Evolutionary conservation across 1,140 invertebrate species (phyloP), one percentile per base, ranked within the genome.

Genomic region (Camponotus vicinus): DNA sequence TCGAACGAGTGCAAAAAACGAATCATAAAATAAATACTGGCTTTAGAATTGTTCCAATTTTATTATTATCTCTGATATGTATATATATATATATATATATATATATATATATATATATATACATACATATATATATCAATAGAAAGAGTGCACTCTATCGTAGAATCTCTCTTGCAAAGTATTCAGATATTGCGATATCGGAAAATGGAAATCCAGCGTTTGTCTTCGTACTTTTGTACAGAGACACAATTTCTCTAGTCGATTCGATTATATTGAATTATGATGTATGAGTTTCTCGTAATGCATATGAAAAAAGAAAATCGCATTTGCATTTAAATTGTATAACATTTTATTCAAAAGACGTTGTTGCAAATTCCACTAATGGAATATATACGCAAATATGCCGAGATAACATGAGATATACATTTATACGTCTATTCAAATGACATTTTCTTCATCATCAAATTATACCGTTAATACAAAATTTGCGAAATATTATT

Each of bases 251-350:
- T 45, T 40, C 69, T 61, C 40, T 45, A 61, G n/a, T 4, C 45
- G 61, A 61, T 75, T 61, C 40, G 40, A 63, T 83, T 63, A 34
- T 61, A 83, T 73, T 37, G 34, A 83, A 75, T 83, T 83, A 70
- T 70, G 32, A 61, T 49, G 34, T 69, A 67, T 40, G 32, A 80
- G 57, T 49, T 75, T 37, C 18, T 49, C 40, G 13, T 83, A 59
- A 61, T 45, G n/a, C 21, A 57, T 70, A 57, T 70, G 15, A 13
- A 59, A 59, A 82, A 71, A 59, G 37, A 82, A 27, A 82, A 59
- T 57, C 18, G 32, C 37, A 71, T 82, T 82, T 73, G 52, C 67
- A 73, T 82, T 61, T 73, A 63, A 73, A 73, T 83, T 83, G 40
- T 34, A 82, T 73, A 61, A 73, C 52, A 11, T 73, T 73, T 27